Evolutionary conservation across 2,888 invertebrate species (phyloP).

Genomic region (Thymelicus lineola): DNA sequence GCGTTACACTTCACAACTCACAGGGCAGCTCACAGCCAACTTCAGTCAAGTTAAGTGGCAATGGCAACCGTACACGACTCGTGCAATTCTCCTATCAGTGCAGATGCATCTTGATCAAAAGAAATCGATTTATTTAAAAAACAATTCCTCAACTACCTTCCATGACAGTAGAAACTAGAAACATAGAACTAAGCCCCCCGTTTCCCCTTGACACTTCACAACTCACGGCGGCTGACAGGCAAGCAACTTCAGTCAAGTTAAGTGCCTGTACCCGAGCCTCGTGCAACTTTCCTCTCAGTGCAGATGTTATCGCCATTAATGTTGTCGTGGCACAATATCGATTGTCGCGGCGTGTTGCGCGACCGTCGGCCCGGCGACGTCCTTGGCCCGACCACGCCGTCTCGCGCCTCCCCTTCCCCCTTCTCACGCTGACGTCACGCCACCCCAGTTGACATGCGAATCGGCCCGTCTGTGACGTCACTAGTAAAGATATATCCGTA

Average conservation of each 20-base stretch:
- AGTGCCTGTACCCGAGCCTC: neutral
- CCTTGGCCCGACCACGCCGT: constrained; percentile 76
- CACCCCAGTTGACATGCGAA: constrained; percentile 66
- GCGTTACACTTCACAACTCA: too few relatives aligned
- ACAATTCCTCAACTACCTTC: too few relatives aligned
- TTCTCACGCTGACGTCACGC: constrained; percentile 66
- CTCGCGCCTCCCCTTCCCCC: constrained; percentile 63
- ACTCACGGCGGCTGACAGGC: neutral
- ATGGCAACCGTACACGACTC: too few relatives aligned
- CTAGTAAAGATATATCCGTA: constrained; percentile 52
- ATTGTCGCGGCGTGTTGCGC: constrained; percentile 70
- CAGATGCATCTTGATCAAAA: too few relatives aligned
- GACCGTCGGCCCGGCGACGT: constrained; percentile 73
- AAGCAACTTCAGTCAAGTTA: neutral
- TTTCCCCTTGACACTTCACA: too few relatives aligned
- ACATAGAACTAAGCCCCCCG: too few relatives aligned
- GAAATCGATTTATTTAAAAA: too few relatives aligned
- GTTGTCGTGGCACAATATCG: constrained; percentile 57
- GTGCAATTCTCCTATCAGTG: too few relatives aligned
- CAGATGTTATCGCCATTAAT: constrained; percentile 40
- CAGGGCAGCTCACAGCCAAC: neutral
- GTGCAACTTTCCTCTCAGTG: constrained; percentile 20
- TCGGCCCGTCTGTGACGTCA: constrained; percentile 75
- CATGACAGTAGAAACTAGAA: too few relatives aligned
- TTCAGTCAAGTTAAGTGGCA: neutral